Conservation (phyloP, 2,797 vertebrate genomes). For the Pteropus rufus region DNA sequence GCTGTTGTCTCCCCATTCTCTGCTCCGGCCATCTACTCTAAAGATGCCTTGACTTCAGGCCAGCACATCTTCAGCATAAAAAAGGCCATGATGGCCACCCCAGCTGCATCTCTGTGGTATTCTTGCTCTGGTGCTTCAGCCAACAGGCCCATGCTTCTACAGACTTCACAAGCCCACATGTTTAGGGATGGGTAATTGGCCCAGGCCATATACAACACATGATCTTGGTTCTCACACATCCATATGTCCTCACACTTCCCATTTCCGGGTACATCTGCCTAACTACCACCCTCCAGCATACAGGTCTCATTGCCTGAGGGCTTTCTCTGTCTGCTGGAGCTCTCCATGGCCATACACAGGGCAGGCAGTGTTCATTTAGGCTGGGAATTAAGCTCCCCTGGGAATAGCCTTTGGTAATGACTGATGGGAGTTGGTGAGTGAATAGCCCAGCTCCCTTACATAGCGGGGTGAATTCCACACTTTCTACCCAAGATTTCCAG, state of each 20-base stretch:
- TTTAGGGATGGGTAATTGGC: neutral
- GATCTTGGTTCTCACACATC: too few relatives aligned
- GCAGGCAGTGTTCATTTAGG: neutral
- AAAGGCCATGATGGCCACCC: neutral
- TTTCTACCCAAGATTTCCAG: neutral
- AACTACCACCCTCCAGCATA: rapidly evolving
- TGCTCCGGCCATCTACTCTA: neutral
- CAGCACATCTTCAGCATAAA: neutral
- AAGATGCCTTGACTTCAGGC: neutral
- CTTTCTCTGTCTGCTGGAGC: neutral
- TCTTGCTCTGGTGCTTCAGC: neutral
- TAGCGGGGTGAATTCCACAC: rapidly evolving
- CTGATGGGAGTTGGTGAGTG: rapidly evolving
- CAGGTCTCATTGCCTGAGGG: neutral
- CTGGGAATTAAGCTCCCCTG: neutral
- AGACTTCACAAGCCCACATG: neutral
- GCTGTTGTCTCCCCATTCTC: too few relatives aligned
- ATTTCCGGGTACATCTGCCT: neutral
- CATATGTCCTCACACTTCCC: neutral
- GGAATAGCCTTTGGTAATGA: neutral
- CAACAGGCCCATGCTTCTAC: neutral
- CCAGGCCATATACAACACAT: neutral
- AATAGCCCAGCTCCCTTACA: neutral
- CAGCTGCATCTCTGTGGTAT: rapidly evolving
- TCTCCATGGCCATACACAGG: rapidly evolving